A percentile compares a stretch with the other conserved stretches of the same genome.
Evolutionary conservation across 2,797 vertebrate genomes (phyloP).

Genomic region (Semotilus atromaculatus): DNA sequence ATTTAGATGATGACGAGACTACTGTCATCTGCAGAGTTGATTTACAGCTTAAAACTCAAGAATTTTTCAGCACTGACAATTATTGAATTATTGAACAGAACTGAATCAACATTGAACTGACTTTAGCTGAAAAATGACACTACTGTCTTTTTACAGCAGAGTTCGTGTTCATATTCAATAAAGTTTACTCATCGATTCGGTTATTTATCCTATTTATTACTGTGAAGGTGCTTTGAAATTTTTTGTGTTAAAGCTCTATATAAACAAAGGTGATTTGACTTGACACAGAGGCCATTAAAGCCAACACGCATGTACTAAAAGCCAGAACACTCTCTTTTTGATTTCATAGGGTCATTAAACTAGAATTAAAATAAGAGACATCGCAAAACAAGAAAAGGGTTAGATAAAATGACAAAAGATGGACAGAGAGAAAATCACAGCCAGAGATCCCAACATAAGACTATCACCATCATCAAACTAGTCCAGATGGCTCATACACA

Average conservation of each 20-base stretch:
- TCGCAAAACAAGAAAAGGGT: slow-evolving; percentile 50
- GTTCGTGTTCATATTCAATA: neutral
- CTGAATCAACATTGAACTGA: neutral
- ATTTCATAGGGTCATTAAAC: neutral
- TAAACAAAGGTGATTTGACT: neutral
- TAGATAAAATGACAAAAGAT: slow-evolving; percentile 61
- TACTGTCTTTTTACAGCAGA: neutral
- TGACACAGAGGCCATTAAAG: neutral
- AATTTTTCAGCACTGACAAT: neutral
- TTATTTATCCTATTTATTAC: neutral
- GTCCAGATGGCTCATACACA: slow-evolving; percentile 39
- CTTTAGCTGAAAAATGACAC: neutral
- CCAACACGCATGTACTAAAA: neutral
- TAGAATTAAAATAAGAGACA: slow-evolving; percentile 46
- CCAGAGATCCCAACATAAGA: slow-evolving; percentile 9
- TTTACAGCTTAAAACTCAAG: too few relatives aligned
- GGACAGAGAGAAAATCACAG: slow-evolving; percentile 37
- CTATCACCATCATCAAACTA: slow-evolving; percentile 27
- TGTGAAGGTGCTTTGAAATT: neutral
- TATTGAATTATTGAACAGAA: neutral
- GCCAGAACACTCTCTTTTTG: neutral
- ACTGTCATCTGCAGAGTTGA: too few relatives aligned
- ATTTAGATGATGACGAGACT: too few relatives aligned
- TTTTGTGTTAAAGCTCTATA: neutral
- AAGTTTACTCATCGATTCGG: neutral